These are phyloP conservation scores for Drosophila eohydei DNA, from an alignment of 2,888 invertebrate genomes.

Conservation along the genomic window DNA sequence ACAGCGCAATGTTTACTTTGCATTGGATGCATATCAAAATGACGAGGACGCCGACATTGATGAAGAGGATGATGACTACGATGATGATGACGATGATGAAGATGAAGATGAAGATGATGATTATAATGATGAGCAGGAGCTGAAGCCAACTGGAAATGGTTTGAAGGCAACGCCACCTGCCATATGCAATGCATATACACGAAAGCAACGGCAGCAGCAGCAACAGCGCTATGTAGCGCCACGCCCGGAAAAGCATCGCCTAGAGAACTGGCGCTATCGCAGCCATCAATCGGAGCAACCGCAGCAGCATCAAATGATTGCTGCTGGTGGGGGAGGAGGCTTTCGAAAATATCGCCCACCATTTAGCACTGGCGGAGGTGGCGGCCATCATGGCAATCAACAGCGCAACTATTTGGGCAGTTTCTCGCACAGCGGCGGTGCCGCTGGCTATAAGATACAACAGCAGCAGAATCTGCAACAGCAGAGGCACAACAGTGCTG, in stretches of 20 bases:
- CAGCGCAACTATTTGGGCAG: constrained; percentile 79
- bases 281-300: constrained; percentile 70
- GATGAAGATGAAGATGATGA: constrained; percentile 54
- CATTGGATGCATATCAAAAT: constrained; percentile 71
- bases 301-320: constrained; percentile 34
- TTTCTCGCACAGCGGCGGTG: constrained; percentile 77
- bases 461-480: constrained; percentile 48
- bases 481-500: constrained; percentile 40
- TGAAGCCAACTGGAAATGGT: constrained; percentile 8
- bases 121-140: constrained; percentile 42
- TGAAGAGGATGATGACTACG: constrained; percentile 60
- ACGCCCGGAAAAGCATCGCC: constrained; percentile 44
- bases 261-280: constrained; percentile 83
- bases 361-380: constrained; percentile 63
- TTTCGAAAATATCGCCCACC: constrained; percentile 76
- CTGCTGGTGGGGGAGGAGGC: constrained; percentile 24
- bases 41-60: constrained; percentile 71
- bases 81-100: constrained; percentile 41
- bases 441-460: constrained; percentile 68
- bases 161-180: constrained; percentile 45
- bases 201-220: constrained; percentile 66
- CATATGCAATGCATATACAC: constrained; percentile 61
- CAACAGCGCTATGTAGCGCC: constrained; percentile 57
- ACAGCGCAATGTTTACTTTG: constrained; percentile 74
- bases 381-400: constrained; percentile 70